phyloP scores from a whole-genome alignment of 2,888 invertebrate genomes.

The Xanthorhoe designata region DNA sequence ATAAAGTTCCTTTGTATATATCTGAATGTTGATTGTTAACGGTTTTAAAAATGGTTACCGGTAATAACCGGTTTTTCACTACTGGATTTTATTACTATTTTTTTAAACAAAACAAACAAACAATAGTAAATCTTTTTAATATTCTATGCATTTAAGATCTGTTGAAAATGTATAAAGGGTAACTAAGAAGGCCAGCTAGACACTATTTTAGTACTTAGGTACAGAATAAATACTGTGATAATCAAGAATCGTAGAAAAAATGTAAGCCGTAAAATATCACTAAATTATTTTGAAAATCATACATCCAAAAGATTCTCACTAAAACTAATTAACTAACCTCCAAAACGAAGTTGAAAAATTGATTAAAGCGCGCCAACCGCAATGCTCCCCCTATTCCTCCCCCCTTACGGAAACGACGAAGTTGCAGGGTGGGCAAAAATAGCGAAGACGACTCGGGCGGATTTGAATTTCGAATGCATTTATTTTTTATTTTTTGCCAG shows the following conservation, averaged over 20 bases:
- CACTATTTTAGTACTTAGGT: too few species aligned
- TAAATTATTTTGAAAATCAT: neutral
- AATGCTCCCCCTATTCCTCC: conserved; percentile 47
- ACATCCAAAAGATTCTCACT: conserved; percentile 9
- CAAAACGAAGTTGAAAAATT: conserved; percentile 78
- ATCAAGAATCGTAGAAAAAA: too few species aligned
- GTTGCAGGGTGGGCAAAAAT: conserved; percentile 51
- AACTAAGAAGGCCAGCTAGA: too few species aligned
- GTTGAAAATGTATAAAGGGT: too few species aligned
- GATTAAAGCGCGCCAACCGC: conserved; percentile 73
- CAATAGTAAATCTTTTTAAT: too few species aligned
- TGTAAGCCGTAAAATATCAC: neutral
- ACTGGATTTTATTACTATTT: too few species aligned
- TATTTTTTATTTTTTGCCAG: conserved; percentile 52
- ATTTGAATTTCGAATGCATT: conserved; percentile 65
- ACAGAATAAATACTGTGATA: too few species aligned
- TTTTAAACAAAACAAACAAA: too few species aligned
- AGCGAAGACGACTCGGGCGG: conserved; percentile 45
- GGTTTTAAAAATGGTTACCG: neutral
- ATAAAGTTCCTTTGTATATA: conserved; percentile 22
- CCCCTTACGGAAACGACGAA: conserved; percentile 61
- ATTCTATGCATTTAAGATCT: too few species aligned
- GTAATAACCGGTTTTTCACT: too few species aligned
- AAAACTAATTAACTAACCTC: conserved; percentile 48
- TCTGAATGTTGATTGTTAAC: neutral